phyloP scores from a whole-genome alignment of 2,113 vertebrate genomes.

The Phylloscopus trochiloides region DNA sequence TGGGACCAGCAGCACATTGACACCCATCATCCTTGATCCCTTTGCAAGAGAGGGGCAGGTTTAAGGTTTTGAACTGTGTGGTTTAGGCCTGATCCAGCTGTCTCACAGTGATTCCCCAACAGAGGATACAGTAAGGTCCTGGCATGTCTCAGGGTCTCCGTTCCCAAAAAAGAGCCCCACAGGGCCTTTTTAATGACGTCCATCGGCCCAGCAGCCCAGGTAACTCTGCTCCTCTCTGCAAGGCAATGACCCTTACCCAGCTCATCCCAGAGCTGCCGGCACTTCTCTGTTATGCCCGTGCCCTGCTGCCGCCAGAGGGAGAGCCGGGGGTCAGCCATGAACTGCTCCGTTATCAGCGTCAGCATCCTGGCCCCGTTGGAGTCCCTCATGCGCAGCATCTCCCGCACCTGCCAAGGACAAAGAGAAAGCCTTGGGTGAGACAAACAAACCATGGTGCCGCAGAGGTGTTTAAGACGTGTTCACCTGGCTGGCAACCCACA shows the following conservation, averaged over 20 bases:
- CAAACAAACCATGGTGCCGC: neutral
- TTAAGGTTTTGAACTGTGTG: neutral
- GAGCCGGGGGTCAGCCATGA: conserved; percentile 96
- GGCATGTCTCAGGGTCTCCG: neutral
- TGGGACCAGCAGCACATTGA: neutral
- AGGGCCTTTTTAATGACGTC: neutral
- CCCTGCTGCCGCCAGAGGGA: conserved; percentile 98
- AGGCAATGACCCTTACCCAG: conserved; percentile 75
- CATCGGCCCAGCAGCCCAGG: neutral
- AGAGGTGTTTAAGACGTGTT: neutral
- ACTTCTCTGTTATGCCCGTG: conserved; percentile 97
- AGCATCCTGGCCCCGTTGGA: conserved; percentile 97
- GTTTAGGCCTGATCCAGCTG: neutral
- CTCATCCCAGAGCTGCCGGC: conserved; percentile 97
- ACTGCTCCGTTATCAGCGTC: conserved; percentile 95
- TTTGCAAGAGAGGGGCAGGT: neutral
- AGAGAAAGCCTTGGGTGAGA: neutral
- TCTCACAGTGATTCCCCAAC: neutral
- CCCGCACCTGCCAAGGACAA: conserved; percentile 82
- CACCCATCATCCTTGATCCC: neutral
- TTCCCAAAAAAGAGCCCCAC: neutral
- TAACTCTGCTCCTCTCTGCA: neutral
- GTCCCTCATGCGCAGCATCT: conserved; percentile 98
- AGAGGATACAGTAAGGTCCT: neutral
- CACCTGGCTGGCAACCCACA: neutral